A percentile compares a stretch with the other conserved stretches of the same genome.
phyloP scores from a whole-genome alignment of 2,888 invertebrate genomes.

The Tachina fera region DNA sequence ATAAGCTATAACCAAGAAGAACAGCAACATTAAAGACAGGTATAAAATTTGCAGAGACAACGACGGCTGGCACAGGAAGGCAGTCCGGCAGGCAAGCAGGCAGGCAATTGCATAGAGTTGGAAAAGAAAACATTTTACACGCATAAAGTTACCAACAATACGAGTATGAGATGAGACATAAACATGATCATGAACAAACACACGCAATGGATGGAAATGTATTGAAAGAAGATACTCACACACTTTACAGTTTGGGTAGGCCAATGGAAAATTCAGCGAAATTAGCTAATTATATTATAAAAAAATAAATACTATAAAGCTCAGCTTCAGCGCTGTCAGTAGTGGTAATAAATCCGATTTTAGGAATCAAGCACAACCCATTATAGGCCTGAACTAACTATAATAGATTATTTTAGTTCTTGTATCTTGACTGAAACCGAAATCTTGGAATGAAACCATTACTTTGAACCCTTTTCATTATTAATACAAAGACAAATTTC shows the following conservation, averaged over 20 bases:
- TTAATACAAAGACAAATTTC: too few relatives aligned
- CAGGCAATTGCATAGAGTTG: slow-evolving; percentile 22
- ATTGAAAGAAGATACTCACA: slow-evolving; percentile 3
- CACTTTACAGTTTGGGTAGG: background rate
- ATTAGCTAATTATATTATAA: too few relatives aligned
- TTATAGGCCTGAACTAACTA: too few relatives aligned
- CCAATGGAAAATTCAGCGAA: slow-evolving; percentile 5
- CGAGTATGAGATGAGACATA: slow-evolving; percentile 68
- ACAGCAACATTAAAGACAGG: slow-evolving; percentile 13
- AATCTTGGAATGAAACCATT: too few relatives aligned
- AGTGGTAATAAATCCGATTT: too few relatives aligned
- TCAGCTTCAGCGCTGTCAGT: too few relatives aligned
- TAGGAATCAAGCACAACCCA: too few relatives aligned
- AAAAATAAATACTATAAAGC: too few relatives aligned
- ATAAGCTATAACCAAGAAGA: background rate
- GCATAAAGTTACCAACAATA: slow-evolving; percentile 63
- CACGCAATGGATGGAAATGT: slow-evolving; percentile 46
- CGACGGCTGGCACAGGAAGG: slow-evolving; percentile 24
- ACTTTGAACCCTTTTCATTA: too few relatives aligned
- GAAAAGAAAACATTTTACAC: slow-evolving; percentile 47
- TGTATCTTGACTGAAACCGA: too few relatives aligned
- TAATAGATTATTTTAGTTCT: too few relatives aligned
- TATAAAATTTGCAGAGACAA: slow-evolving; percentile 32
- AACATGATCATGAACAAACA: slow-evolving; percentile 62
- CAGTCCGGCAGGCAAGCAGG: background rate